These are phyloP conservation scores for Acropternis orthonyx DNA, from an alignment of 2,797 vertebrate species.

Conservation along the genomic window DNA sequence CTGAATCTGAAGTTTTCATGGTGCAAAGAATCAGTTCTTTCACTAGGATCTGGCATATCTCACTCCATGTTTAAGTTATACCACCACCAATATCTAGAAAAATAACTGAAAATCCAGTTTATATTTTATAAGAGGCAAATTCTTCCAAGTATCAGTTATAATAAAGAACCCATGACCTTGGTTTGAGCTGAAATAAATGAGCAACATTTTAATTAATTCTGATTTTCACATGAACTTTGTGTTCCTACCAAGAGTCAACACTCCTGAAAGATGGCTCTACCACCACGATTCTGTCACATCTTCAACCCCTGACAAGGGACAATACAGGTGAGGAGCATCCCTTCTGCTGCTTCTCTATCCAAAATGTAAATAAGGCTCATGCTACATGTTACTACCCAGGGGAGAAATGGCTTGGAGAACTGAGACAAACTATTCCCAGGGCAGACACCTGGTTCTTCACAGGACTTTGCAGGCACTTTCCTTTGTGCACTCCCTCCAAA, in stretches of 20 bases:
- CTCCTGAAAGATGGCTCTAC: background rate
- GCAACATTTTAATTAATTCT: background rate
- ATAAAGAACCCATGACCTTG: background rate
- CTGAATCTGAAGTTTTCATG: background rate
- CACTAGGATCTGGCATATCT: background rate
- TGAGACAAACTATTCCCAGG: background rate
- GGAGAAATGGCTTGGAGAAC: background rate
- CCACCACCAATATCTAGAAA: constrained; percentile 33
- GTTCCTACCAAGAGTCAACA: background rate
- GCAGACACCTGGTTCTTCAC: background rate
- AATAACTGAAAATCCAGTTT: constrained; percentile 3
- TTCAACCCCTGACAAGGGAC: background rate
- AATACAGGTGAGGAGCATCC: background rate
- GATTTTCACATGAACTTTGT: background rate
- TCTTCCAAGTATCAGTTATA: background rate
- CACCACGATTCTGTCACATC: background rate
- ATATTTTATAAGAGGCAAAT: background rate
- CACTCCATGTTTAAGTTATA: background rate
- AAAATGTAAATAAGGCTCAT: background rate
- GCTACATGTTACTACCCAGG: background rate
- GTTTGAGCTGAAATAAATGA: background rate
- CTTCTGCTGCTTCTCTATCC: background rate
- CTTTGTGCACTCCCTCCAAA: background rate
- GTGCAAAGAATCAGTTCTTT: background rate
- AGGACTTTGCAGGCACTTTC: background rate